phyloP scores from a whole-genome alignment of 2,888 invertebrate species.

The Drosophila percnosoma region DNA sequence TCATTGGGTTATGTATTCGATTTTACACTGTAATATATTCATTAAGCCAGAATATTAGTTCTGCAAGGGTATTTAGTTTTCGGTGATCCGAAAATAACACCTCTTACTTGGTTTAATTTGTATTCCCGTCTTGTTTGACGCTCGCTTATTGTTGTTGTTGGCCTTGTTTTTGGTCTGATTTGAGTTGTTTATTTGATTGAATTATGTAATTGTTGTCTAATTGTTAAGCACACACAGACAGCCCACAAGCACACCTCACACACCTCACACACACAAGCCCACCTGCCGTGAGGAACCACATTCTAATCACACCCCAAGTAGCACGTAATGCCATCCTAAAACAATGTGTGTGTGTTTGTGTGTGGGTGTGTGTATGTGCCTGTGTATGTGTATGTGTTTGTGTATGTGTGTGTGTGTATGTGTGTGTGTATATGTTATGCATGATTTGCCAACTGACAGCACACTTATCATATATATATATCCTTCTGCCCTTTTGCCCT shows the following conservation, averaged over 20 bases:
- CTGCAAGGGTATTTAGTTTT: slow-evolving; percentile 5
- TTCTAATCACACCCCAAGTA: slow-evolving; percentile 23
- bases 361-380: slow-evolving; percentile 8
- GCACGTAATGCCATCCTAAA: slow-evolving; percentile 18
- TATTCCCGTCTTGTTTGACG: slow-evolving; percentile 42
- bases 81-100: not conserved
- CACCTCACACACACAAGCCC: slow-evolving; percentile 10
- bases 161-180: slow-evolving; percentile 54
- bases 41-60: not conserved
- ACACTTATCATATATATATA: slow-evolving; percentile 56
- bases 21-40: not conserved
- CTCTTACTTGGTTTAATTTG: slow-evolving; percentile 42
- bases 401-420: slow-evolving; percentile 30
- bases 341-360: not conserved
- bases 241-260: slow-evolving; percentile 15
- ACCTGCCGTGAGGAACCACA: slow-evolving; percentile 5
- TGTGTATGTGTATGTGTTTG: slow-evolving; percentile 9
- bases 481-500: slow-evolving; percentile 13
- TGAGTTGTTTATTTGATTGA: slow-evolving; percentile 76
- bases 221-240: slow-evolving; percentile 61
- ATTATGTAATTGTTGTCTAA: slow-evolving; percentile 78
- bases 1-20: not conserved
- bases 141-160: slow-evolving; percentile 49
- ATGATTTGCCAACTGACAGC: slow-evolving; percentile 29
- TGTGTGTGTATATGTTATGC: slow-evolving; percentile 28